Evolutionary conservation across 2,113 vertebrate species (phyloP).

Genomic region (Chroicocephalus ridibundus): DNA sequence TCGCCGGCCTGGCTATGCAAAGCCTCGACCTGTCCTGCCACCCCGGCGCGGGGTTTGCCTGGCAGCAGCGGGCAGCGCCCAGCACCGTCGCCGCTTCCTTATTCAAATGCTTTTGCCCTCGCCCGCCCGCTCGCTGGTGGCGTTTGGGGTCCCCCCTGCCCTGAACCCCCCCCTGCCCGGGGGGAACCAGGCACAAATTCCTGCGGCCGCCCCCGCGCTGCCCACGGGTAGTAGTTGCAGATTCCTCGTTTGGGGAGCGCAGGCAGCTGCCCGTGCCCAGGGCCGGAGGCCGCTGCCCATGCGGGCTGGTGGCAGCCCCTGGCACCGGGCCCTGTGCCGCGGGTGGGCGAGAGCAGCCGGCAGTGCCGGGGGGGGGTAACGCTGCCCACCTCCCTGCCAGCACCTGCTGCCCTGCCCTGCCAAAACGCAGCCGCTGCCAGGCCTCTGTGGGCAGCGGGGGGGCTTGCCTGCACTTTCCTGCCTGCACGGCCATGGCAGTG

Average conservation of each 20-base stretch:
- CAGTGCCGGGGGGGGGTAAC: not conserved
- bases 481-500: rapidly evolving
- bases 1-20: not conserved
- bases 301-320: not conserved
- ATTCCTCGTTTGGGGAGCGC: not conserved
- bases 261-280: not conserved
- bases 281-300: not conserved
- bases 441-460: not conserved
- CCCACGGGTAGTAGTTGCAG: not conserved
- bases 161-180: rapidly evolving
- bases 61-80: not conserved
- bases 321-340: not conserved
- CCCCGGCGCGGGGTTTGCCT: rapidly evolving
- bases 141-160: not conserved
- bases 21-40: not conserved
- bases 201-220: rapidly evolving
- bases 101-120: not conserved
- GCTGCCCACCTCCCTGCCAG: not conserved
- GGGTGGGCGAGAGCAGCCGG: constrained; percentile 24
- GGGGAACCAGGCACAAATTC: not conserved
- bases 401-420: constrained; percentile 19
- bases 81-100: rapidly evolving
- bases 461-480: not conserved
- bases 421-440: not conserved
- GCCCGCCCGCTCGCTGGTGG: rapidly evolving